These are phyloP conservation scores for Pogoniulus pusillus DNA, from an alignment of 2,797 vertebrate species.

Conservation along the genomic window DNA sequence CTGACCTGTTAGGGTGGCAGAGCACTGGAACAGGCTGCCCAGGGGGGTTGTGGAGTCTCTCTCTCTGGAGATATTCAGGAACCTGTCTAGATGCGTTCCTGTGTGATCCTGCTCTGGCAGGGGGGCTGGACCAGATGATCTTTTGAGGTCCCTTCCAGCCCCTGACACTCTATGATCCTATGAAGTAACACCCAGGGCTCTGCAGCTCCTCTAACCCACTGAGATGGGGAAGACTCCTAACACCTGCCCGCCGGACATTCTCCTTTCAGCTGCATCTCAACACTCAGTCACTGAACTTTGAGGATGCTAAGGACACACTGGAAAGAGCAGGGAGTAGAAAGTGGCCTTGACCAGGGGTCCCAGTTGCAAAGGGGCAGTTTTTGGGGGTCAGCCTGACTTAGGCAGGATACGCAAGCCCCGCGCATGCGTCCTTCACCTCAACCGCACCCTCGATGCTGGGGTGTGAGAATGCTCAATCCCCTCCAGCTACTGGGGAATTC, in stretches of 20 bases:
- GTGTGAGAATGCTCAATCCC: slow-evolving; percentile 67
- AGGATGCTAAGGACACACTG: background rate
- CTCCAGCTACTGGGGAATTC: slow-evolving; percentile 66
- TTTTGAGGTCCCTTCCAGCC: too few relatives aligned
- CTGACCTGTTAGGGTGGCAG: too few relatives aligned
- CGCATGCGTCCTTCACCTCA: slow-evolving; percentile 43
- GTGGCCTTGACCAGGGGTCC: background rate
- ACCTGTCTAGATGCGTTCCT: too few relatives aligned
- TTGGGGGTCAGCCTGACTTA: background rate
- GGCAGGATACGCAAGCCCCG: background rate
- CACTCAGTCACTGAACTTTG: background rate
- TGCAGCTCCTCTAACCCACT: background rate
- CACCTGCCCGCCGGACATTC: fast-evolving
- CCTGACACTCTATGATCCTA: too few relatives aligned
- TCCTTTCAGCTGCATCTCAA: background rate
- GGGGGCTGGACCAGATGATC: too few relatives aligned
- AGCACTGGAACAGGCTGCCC: too few relatives aligned
- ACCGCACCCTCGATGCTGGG: slow-evolving; percentile 54
- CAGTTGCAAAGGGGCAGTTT: background rate
- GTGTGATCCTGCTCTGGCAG: too few relatives aligned
- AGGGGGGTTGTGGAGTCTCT: too few relatives aligned
- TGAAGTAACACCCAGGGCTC: background rate
- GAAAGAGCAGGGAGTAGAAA: background rate
- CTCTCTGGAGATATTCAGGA: too few relatives aligned
- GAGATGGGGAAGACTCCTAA: background rate